Evolutionary conservation across 2,113 vertebrate genomes (phyloP).

Genomic region (Oenanthe oenanthe): DNA sequence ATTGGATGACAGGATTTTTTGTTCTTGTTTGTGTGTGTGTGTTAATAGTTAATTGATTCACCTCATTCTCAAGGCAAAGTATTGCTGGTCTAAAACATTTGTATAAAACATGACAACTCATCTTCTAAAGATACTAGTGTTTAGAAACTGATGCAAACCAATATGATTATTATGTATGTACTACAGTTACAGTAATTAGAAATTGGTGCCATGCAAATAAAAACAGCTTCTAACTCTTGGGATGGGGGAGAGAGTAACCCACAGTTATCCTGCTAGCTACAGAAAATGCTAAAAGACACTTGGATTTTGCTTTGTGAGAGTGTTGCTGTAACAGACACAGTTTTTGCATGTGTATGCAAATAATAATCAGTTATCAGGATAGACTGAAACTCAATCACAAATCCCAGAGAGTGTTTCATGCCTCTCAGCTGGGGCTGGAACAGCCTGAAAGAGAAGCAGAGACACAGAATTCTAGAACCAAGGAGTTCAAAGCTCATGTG

Average conservation of each 20-base stretch:
- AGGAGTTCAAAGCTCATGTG: not conserved
- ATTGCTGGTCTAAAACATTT: not conserved
- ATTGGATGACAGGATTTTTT: not conserved
- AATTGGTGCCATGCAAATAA: not conserved
- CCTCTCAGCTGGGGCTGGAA: not conserved
- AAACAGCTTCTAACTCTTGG: not conserved
- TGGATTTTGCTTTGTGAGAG: not conserved
- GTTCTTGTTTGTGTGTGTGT: not conserved
- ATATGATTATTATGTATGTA: not conserved
- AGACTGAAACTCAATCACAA: not conserved
- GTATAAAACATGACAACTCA: not conserved
- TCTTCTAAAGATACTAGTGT: not conserved
- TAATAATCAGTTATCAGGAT: not conserved
- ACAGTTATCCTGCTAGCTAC: not conserved
- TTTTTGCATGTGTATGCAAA: not conserved
- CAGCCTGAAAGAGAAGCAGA: not conserved
- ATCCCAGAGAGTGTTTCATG: not conserved
- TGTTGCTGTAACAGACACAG: not conserved
- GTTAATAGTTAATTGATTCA: constrained; percentile 1
- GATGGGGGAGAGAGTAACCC: not conserved
- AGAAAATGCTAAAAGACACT: not conserved
- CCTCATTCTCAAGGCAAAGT: not conserved
- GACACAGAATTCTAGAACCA: not conserved
- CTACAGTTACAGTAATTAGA: not conserved
- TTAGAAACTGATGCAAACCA: not conserved